Evolutionary conservation across 2,888 invertebrate genomes (phyloP).

Genomic region (Acronicta alni): DNA sequence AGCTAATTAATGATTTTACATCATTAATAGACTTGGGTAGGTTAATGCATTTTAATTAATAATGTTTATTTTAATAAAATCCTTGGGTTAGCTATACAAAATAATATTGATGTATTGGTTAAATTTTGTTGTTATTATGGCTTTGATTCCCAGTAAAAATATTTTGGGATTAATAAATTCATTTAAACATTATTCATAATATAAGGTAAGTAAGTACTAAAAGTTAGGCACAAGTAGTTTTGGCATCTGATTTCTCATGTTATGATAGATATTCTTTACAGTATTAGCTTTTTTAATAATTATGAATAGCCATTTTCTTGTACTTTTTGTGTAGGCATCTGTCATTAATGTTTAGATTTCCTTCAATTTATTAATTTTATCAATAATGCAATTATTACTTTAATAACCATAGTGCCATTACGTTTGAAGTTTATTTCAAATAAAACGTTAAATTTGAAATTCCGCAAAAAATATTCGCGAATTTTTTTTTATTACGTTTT

Average conservation of each 20-base stretch:
- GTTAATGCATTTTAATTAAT: too few species aligned
- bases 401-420: conserved; percentile 83
- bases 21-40: too few species aligned
- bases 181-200: too few species aligned
- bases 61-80: neutral
- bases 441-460: conserved; percentile 9
- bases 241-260: neutral
- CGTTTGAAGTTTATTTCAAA: conserved; percentile 24
- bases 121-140: neutral
- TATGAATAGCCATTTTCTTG: conserved; percentile 40
- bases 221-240: too few species aligned
- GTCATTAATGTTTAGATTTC: conserved; percentile 65
- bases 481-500: conserved; percentile 10
- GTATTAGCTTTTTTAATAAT: conserved; percentile 1
- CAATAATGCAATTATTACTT: conserved; percentile 53
- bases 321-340: conserved; percentile 51
- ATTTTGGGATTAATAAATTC: too few species aligned
- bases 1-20: too few species aligned
- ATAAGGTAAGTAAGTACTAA: too few species aligned
- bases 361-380: conserved; percentile 51
- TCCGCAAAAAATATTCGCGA: neutral
- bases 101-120: neutral
- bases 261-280: neutral
- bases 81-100: conserved; percentile 26
- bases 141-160: conserved; percentile 7